Base-by-base conservation (phyloP, 2,113 vertebrate genomes). In the Plotosus lineatus region DNA sequence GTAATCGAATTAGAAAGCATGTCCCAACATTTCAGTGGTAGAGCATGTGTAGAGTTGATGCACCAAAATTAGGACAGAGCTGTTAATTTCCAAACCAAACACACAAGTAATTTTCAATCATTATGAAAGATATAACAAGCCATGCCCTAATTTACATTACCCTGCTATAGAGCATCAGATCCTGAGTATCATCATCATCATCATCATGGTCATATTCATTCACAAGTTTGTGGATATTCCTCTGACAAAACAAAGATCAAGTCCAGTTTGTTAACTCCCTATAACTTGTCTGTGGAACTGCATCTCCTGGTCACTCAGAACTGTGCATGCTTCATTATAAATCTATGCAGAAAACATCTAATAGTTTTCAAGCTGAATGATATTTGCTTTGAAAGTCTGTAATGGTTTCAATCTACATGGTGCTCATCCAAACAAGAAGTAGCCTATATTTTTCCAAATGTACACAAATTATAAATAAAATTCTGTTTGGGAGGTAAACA, bases 71-170 rank as follows among this genome's bases (percentile, higher is more conserved):
- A n/a, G n/a, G 7, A 71, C 26, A 48, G n/a, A n/a, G n/a, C 42
- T 15, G n/a, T 15, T 11, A 71, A 71, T 26, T 48, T n/a, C 3
- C 8, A 28, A 51, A 51, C 9, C 28, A 36, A 73, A 33, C 28
- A 72, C 4, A 19, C 40, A 68, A 71, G 42, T 53, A 63, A 28
- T 3, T 48, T 4, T 11, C 6, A 28, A 33, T 9, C 3, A 48
- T 10, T 9, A 31, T 58, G n/a, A 33, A 79, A 73, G 71, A 40
- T 73, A 21, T 3, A 69, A 23, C 33, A 65, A 12, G 28, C 66
- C 85, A 89, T 86, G 88, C 88, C 26, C 21, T 31, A 68, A 40
- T 86, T 85, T 78, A 50, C 55, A 9, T 88, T 87, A 90, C 90
- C 91, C 85, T 76, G 12, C 80, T 75, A 4, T 56, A 86, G 75